Conservation (phyloP, 2,888 invertebrate genomes). For the Nemoura dubitans region DNA sequence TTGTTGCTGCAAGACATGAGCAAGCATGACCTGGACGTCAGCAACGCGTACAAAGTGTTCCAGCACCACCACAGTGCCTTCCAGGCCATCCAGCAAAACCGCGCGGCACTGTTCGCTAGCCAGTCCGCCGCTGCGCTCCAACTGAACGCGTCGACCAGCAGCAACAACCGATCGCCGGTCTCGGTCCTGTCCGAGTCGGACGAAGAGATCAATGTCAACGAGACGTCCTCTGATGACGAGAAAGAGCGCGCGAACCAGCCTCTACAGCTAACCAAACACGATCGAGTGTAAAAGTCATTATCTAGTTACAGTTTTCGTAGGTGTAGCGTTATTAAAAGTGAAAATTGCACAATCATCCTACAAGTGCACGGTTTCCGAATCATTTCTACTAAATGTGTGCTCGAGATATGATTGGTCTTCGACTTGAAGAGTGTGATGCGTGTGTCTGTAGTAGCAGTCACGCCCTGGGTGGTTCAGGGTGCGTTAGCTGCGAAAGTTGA, state of each 20-base stretch:
- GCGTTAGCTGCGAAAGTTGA: neutral
- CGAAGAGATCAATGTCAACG: slow-evolving; percentile 89
- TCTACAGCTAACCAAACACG: slow-evolving; percentile 76
- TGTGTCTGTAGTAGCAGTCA: neutral
- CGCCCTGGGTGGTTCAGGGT: neutral
- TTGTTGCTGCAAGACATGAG: slow-evolving; percentile 34
- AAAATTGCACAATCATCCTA: neutral
- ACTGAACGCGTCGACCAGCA: slow-evolving; percentile 56
- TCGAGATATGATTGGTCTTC: neutral
- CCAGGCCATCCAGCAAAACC: slow-evolving; percentile 57
- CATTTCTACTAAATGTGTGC: neutral
- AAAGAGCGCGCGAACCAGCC: slow-evolving; percentile 62
- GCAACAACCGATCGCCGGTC: slow-evolving; percentile 51
- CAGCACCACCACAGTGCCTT: slow-evolving; percentile 55
- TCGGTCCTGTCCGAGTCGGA: slow-evolving; percentile 63
- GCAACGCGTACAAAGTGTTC: slow-evolving; percentile 22
- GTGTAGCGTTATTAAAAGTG: neutral
- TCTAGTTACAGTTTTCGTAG: neutral
- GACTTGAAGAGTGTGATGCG: neutral
- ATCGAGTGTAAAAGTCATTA: slow-evolving; percentile 60
- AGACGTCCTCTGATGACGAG: slow-evolving; percentile 70
- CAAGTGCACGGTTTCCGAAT: neutral
- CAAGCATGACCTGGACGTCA: slow-evolving; percentile 35
- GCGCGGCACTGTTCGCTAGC: slow-evolving; percentile 53
- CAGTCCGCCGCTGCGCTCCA: slow-evolving; percentile 55